Evolutionary conservation across 1,140 invertebrate species (phyloP), one percentile per base, ranked within the genome.

Genomic region (Meloidogyne floridensis): DNA sequence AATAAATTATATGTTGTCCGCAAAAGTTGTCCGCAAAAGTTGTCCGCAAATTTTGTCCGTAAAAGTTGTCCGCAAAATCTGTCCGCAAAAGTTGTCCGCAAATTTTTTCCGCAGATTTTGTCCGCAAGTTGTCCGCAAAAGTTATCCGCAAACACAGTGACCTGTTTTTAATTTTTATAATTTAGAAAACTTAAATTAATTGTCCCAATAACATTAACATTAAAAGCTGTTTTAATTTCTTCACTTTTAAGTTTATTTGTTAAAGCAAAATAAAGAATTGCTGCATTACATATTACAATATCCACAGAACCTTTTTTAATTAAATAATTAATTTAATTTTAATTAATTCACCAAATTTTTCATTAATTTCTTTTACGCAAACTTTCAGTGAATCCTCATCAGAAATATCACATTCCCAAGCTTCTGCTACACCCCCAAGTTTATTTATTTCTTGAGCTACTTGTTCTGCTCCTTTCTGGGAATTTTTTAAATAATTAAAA

Each of bases 261-360:
- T 56, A 84, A 84, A n/a, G 71, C 85, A 77, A 89, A 90, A 47
- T 81, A 85, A n/a, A 89, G 70, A 32, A 89, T 83, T 11, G 89
- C 88, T 8, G 88, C 88, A 75, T 89, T 89, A 59, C 88, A 90
- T 70, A 89, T 80, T 3, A 89, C 87, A 71, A 89, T 89, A 74
- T 90, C 85, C 18, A 90, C 86, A 3, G 65, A 8, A 9, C 87
- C 87, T 87, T 72, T 82, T 51, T 83, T 51, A 80, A n/a, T 15
- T 15, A 71, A n/a, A 8, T n/a, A 7, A 32, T 75, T 47, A 77
- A 1, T 74, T 7, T 82, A n/a, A 13, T 7, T 65, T 2, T 18
- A 42, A 56, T 53, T 53, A 18, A 76, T 47, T 72, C 6, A 89
- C 87, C 87, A 82, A 87, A 87, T 43, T 72, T 69, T 7, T 87